Evolutionary conservation across 1,140 invertebrate genomes (phyloP).

Genomic region (Geopemphigus sp.): DNA sequence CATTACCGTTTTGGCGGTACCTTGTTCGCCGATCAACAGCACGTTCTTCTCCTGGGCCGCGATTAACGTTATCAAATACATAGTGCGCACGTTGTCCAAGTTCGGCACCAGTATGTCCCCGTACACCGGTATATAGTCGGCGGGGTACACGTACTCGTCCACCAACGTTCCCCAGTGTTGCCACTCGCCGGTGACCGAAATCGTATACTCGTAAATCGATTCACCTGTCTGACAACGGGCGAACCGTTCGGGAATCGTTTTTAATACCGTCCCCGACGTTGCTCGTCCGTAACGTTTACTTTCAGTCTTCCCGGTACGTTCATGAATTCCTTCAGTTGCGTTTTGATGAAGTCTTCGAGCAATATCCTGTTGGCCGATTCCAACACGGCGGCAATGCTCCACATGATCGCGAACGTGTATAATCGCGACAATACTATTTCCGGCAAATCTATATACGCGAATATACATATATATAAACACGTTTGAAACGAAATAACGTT

Average conservation of each 20-base stretch:
- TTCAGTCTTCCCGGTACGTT: constrained; percentile 57
- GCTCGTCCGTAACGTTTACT: neutral
- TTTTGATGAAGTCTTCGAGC: constrained; percentile 74
- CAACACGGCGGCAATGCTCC: constrained; percentile 86
- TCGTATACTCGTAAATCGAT: constrained; percentile 60
- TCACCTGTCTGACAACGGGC: constrained; percentile 53
- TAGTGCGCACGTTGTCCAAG: constrained; percentile 88
- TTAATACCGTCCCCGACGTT: no score
- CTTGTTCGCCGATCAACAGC: constrained; percentile 87
- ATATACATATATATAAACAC: no score
- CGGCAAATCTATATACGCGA: constrained; percentile 51
- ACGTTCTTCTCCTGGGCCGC: constrained; percentile 83
- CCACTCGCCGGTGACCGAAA: constrained; percentile 76
- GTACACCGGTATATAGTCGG: constrained; percentile 84
- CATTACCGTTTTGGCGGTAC: constrained; percentile 94
- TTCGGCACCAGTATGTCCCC: constrained; percentile 89
- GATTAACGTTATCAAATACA: constrained; percentile 84
- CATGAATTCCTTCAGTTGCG: constrained; percentile 63
- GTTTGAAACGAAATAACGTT: no score
- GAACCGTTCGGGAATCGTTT: no score
- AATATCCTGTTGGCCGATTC: constrained; percentile 78
- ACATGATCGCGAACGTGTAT: constrained; percentile 83
- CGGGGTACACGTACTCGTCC: constrained; percentile 82
- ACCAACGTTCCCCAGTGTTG: constrained; percentile 82
- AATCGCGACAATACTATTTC: constrained; percentile 69